Conservation (phyloP, 2,113 vertebrate genomes). For the Caretta caretta region DNA sequence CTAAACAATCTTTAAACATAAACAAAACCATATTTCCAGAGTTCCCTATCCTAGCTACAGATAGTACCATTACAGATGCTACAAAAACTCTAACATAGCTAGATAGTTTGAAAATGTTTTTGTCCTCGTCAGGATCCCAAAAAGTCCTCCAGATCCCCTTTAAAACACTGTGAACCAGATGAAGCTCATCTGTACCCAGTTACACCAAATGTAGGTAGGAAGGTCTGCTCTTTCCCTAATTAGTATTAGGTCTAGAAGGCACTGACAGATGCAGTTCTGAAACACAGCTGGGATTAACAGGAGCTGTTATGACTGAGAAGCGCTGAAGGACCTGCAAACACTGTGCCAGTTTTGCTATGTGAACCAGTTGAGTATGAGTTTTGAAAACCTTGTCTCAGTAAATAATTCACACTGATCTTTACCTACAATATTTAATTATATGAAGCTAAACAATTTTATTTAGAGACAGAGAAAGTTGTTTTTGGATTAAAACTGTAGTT, state of each 20-base stretch:
- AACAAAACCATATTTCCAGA: neutral
- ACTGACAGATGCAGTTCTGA: neutral
- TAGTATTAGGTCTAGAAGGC: neutral
- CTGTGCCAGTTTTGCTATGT: neutral
- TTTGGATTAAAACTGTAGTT: neutral
- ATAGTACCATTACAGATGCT: neutral
- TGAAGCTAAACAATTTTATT: conserved; percentile 9
- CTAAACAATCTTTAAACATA: neutral
- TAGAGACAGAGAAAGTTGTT: neutral
- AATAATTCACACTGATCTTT: neutral
- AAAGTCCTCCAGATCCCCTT: neutral
- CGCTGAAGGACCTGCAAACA: neutral
- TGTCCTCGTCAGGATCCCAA: neutral
- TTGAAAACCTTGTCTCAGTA: neutral
- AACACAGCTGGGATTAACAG: neutral
- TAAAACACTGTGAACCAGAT: neutral
- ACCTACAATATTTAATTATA: neutral
- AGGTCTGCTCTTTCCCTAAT: neutral
- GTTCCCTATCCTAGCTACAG: neutral
- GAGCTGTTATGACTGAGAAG: neutral
- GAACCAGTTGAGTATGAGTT: neutral
- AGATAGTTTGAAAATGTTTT: too few relatives aligned
- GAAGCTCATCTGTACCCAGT: neutral
- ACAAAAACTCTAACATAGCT: neutral
- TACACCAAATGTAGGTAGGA: neutral